Conservation (phyloP, 2,113 vertebrate genomes). For the Dendrocopos noguchii region DNA sequence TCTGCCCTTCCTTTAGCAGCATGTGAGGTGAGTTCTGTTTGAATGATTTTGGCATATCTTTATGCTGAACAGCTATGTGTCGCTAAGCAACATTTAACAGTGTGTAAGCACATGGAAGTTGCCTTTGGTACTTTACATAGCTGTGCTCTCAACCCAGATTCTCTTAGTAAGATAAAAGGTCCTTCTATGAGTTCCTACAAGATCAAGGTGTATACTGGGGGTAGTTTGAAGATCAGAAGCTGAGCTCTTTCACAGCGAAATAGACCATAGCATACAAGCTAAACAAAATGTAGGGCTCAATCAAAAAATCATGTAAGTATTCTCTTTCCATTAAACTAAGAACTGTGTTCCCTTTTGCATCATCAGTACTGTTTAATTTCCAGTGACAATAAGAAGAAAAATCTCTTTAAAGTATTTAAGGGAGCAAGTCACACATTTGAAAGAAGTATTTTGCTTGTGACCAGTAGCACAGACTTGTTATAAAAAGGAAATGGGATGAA, state of each 20-base stretch:
- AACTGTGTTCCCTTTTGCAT: neutral
- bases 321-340: neutral
- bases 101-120: neutral
- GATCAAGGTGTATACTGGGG: neutral
- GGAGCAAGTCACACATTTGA: neutral
- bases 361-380: neutral
- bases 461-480: neutral
- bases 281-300: neutral
- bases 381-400: neutral
- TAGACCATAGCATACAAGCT: neutral
- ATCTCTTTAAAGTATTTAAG: neutral
- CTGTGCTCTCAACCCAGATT: neutral
- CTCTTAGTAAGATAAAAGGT: constrained; percentile 36
- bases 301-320: neutral
- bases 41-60: neutral
- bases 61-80: constrained; percentile 3
- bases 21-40: neutral
- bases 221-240: neutral
- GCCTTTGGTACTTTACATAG: constrained; percentile 14
- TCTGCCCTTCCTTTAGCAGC: neutral
- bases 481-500: neutral
- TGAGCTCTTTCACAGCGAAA: constrained; percentile 19
- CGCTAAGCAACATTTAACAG: constrained; percentile 14
- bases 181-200: neutral
- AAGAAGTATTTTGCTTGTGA: neutral